These are phyloP conservation scores for Pristiophorus japonicus DNA, from an alignment of 2,113 vertebrate species.

Conservation along the genomic window DNA sequence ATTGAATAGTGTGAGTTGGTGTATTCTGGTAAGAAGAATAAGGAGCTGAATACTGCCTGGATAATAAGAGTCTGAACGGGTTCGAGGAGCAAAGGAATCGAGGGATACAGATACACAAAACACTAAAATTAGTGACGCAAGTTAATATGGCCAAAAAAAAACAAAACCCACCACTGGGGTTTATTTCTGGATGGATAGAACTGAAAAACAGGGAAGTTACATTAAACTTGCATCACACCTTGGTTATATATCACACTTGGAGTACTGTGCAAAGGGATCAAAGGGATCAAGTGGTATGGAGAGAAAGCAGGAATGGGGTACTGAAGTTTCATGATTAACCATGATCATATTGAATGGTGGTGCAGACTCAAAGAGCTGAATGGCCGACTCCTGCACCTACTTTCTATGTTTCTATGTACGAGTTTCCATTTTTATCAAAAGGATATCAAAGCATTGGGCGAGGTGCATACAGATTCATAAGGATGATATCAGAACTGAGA, in stretches of 20 bases:
- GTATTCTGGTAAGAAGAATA: too few species aligned
- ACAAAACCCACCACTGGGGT: not conserved
- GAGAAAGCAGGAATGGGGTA: too few species aligned
- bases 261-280: not conserved
- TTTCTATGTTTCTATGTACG: too few species aligned
- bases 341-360: too few species aligned
- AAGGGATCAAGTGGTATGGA: too few species aligned
- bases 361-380: too few species aligned
- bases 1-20: not conserved
- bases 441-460: not conserved
- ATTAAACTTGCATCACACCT: too few species aligned
- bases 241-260: not conserved
- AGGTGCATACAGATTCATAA: not conserved
- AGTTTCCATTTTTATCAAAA: not conserved
- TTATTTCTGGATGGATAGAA: not conserved
- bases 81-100: not conserved
- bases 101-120: not conserved
- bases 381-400: too few species aligned
- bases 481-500: not conserved
- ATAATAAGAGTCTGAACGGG: too few species aligned
- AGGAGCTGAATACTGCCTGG: too few species aligned
- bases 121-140: not conserved
- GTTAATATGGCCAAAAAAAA: too few species aligned
- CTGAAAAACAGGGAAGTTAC: not conserved
- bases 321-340: too few species aligned